Conservation (phyloP, 2,888 invertebrate species). For the Atrina japonica region DNA sequence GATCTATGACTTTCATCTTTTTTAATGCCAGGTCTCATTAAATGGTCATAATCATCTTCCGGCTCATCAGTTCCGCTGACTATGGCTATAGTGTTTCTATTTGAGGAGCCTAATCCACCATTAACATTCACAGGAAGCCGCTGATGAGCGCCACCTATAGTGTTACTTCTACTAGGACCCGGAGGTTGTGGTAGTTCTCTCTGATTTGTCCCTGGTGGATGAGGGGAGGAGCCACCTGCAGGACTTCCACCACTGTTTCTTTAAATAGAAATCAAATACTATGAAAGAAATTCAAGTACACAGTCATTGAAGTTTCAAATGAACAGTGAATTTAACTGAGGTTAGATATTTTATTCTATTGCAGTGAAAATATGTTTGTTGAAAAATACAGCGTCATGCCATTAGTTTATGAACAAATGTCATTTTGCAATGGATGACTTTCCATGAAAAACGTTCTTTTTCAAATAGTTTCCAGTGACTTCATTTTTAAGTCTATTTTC, state of each 20-base stretch:
- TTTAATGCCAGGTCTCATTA: constrained; percentile 46
- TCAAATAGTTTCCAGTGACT: no score
- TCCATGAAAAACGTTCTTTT: no score
- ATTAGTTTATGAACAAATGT: no score
- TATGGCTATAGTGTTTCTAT: constrained; percentile 6
- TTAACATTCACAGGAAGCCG: not conserved
- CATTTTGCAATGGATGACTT: no score
- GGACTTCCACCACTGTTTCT: constrained; percentile 31
- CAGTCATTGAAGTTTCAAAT: no score
- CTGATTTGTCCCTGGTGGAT: constrained; percentile 21
- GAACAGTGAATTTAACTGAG: no score
- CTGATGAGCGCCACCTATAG: constrained; percentile 11
- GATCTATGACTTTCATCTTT: constrained; percentile 46
- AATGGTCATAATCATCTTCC: constrained; percentile 66
- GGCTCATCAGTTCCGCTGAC: constrained; percentile 16
- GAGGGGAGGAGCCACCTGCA: constrained; percentile 22
- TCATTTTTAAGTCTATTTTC: no score
- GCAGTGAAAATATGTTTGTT: no score
- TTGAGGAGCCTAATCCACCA: not conserved
- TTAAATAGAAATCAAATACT: not conserved
- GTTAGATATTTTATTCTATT: no score
- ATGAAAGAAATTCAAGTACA: no score
- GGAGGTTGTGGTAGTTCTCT: constrained; percentile 27
- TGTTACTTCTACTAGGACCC: constrained; percentile 18
- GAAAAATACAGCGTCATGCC: no score